Evolutionary conservation across 1,140 invertebrate species (phyloP).

Genomic region (Lucilia sericata): DNA sequence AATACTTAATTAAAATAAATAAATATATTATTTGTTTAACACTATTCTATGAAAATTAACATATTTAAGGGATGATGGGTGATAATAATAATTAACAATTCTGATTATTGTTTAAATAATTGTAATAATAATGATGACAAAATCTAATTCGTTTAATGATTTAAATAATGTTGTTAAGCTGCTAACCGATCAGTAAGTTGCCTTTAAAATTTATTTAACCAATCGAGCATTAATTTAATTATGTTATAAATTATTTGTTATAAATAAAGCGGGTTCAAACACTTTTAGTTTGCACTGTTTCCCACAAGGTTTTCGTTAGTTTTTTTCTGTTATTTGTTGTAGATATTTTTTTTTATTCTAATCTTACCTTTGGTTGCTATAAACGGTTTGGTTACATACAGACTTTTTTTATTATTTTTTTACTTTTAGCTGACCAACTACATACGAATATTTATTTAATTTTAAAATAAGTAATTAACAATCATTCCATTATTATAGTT

Average conservation of each 20-base stretch:
- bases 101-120: slow-evolving; percentile 2
- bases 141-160: slow-evolving; percentile 30
- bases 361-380: slow-evolving; percentile 20
- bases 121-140: slow-evolving; percentile 33
- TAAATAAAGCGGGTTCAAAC: slow-evolving; percentile 37
- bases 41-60: not conserved
- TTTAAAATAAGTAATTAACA: slow-evolving; percentile 32
- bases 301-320: slow-evolving; percentile 21
- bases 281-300: not conserved
- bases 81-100: slow-evolving; percentile 13
- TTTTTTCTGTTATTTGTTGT: no score
- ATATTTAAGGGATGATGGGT: slow-evolving; percentile 5
- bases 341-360: not conserved
- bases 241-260: not conserved
- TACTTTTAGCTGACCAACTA: slow-evolving; percentile 29
- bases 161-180: not conserved
- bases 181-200: slow-evolving; percentile 28
- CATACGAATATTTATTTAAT: not conserved
- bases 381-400: not conserved
- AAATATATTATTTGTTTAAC: not conserved
- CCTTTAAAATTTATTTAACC: not conserved
- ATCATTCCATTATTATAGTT: slow-evolving; percentile 27
- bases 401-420: not conserved
- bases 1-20: not conserved
- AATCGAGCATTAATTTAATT: not conserved